A percentile compares a stretch with the other conserved stretches of the same genome.
phyloP scores from a whole-genome alignment of 2,888 invertebrate species.

The Tinea trinotella region DNA sequence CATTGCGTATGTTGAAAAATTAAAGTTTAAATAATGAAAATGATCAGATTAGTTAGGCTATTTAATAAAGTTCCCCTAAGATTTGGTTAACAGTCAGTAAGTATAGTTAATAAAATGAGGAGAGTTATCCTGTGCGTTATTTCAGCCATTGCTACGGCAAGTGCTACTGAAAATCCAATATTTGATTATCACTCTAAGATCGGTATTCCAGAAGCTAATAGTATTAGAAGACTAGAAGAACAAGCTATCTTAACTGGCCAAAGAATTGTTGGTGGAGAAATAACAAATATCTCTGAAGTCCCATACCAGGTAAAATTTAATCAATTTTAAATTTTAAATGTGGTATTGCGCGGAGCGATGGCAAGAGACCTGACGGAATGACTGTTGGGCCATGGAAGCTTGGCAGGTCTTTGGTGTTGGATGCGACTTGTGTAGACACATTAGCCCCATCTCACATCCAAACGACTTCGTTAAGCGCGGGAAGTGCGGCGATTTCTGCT shows the following conservation, averaged over 20 bases:
- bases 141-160: constrained; percentile 29
- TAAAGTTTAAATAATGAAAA: not conserved
- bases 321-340: too few species aligned
- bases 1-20: not conserved
- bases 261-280: constrained; percentile 39
- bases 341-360: too few species aligned
- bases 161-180: constrained; percentile 27
- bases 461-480: too few species aligned
- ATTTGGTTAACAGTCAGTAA: not conserved
- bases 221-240: constrained; percentile 33
- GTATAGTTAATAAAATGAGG: constrained; percentile 24
- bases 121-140: constrained; percentile 23
- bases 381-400: too few species aligned
- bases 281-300: constrained; percentile 31
- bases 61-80: not conserved
- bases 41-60: constrained; percentile 3
- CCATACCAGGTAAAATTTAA: constrained; percentile 50
- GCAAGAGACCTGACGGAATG: too few species aligned
- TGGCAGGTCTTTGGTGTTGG: too few species aligned
- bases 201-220: constrained; percentile 37
- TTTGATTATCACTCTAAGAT: constrained; percentile 36
- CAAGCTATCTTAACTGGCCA: constrained; percentile 20
- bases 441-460: too few species aligned
- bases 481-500: too few species aligned
- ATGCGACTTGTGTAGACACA: too few species aligned